These are phyloP conservation scores for Myotis davidii DNA, from an alignment of 2,113 vertebrate species.

Conservation along the genomic window DNA sequence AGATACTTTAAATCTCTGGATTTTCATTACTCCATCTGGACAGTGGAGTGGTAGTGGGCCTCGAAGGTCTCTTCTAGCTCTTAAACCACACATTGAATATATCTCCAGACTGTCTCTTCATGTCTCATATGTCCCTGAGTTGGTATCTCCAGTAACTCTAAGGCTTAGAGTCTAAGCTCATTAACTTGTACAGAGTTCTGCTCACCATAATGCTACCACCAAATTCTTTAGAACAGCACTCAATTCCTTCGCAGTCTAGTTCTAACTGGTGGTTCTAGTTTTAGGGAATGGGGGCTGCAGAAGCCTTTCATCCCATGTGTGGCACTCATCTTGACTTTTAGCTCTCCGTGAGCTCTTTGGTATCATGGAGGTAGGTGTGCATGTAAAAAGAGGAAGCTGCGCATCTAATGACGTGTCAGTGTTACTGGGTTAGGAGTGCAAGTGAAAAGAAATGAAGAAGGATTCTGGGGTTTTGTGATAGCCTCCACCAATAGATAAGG, in stretches of 20 bases:
- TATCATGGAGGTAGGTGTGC: background rate
- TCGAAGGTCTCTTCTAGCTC: background rate
- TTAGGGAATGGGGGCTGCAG: background rate
- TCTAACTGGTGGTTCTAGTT: background rate
- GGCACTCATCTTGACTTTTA: background rate
- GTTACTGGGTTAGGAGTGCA: background rate
- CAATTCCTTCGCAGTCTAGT: background rate
- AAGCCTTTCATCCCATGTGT: background rate
- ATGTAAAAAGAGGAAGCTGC: background rate
- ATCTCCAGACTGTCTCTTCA: background rate
- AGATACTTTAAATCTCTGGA: background rate
- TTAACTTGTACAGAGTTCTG: background rate
- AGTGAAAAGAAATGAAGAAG: background rate
- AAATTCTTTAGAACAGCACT: background rate
- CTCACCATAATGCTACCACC: background rate
- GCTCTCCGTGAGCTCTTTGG: background rate
- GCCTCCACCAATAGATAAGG: background rate
- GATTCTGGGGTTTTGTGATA: background rate
- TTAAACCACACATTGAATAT: background rate
- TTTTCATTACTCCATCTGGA: background rate
- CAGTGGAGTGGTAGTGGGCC: background rate
- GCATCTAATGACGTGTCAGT: background rate
- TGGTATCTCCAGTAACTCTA: background rate
- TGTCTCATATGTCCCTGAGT: background rate
- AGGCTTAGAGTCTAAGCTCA: background rate